These are phyloP conservation scores for Oppia nitens DNA, from an alignment of 1,140 invertebrate species.

Conservation along the genomic window DNA sequence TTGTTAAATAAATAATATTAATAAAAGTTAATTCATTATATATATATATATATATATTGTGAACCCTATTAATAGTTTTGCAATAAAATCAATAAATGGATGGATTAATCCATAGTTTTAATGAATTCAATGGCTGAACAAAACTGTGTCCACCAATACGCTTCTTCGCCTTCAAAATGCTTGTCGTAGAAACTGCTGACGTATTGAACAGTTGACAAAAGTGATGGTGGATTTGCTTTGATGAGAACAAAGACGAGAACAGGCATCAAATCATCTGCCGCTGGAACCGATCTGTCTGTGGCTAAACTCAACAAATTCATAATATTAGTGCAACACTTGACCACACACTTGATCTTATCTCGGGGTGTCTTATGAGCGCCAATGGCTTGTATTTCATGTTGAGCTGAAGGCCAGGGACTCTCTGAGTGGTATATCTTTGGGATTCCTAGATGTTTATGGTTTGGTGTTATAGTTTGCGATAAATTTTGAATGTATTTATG, in stretches of 20 bases:
- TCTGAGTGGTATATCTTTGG: conserved; percentile 66
- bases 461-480: conserved; percentile 54
- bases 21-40: no score
- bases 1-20: no score
- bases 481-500: conserved; percentile 75
- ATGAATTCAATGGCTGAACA: conserved; percentile 91
- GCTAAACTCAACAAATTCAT: conserved; percentile 77
- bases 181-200: conserved; percentile 78
- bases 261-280: conserved; percentile 91
- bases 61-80: no score
- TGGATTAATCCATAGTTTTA: conserved; percentile 89
- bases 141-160: conserved; percentile 98
- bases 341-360: conserved; percentile 79
- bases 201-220: conserved; percentile 93
- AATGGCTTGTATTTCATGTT: conserved; percentile 75
- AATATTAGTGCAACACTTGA: conserved; percentile 66
- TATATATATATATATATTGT: no score
- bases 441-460: conserved; percentile 63
- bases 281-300: conserved; percentile 55
- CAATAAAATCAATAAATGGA: no score
- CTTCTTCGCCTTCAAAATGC: conserved; percentile 69
- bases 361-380: conserved; percentile 82
- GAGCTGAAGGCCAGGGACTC: conserved; percentile 92
- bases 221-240: conserved; percentile 81
- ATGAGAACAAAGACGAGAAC: conserved; percentile 92